phyloP scores from a whole-genome alignment of 2,113 vertebrate species.

The Oenanthe melanoleuca region DNA sequence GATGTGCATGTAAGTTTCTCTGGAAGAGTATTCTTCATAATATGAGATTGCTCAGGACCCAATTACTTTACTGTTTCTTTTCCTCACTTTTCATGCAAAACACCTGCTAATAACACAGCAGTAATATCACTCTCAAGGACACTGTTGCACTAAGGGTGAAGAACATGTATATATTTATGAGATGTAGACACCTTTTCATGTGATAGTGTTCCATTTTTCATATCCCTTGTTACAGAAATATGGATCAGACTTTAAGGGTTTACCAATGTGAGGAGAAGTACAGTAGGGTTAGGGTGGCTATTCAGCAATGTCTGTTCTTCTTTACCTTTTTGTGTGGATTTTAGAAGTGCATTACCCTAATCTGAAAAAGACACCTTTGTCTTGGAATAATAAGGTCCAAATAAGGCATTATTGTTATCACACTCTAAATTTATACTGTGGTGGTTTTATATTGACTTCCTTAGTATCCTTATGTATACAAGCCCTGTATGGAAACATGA shows the following conservation, averaged over 20 bases:
- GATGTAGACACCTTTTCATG: background rate
- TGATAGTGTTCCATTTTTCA: background rate
- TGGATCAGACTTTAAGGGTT: background rate
- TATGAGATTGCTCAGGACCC: background rate
- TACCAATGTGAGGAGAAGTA: background rate
- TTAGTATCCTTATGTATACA: background rate
- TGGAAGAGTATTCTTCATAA: constrained; percentile 4
- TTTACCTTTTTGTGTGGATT: background rate
- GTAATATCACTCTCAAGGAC: background rate
- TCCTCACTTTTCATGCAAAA: constrained; percentile 37
- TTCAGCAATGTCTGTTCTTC: background rate
- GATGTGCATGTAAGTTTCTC: background rate
- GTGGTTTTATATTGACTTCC: background rate
- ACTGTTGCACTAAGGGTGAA: background rate
- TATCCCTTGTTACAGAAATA: background rate
- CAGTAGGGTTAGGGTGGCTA: background rate
- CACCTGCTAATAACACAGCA: constrained; percentile 17
- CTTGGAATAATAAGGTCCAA: background rate
- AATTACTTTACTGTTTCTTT: constrained; percentile 40
- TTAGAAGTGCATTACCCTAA: background rate
- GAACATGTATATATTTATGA: constrained; percentile 32
- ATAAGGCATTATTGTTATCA: background rate
- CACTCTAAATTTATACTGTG: background rate
- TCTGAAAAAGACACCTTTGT: background rate
- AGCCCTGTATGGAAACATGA: background rate